phyloP scores from a whole-genome alignment of 2,888 invertebrate genomes.

The Adelphocoris suturalis region DNA sequence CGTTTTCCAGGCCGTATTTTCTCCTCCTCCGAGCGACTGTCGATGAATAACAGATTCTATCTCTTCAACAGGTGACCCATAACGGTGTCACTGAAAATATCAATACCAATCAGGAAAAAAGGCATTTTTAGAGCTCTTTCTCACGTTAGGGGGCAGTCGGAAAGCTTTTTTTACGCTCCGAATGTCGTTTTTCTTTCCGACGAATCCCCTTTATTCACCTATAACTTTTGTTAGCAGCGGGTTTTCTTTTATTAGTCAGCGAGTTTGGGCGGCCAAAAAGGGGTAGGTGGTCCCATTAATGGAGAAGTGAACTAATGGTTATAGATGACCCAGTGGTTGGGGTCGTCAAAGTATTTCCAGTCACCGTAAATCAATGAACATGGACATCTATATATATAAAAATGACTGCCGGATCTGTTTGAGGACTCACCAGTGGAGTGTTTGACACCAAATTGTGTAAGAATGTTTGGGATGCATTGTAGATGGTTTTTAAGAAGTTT shows the following conservation, averaged over 20 bases:
- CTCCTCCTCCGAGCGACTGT: constrained; percentile 5
- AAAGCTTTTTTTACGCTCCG: neutral
- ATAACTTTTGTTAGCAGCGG: neutral
- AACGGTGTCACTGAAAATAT: constrained; percentile 52
- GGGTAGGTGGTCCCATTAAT: neutral
- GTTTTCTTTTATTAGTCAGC: neutral
- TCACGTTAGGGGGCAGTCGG: neutral
- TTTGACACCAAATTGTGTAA: too few relatives aligned
- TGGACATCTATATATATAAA: too few relatives aligned
- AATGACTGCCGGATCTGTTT: too few relatives aligned
- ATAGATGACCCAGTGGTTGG: neutral
- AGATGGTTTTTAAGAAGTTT: too few relatives aligned
- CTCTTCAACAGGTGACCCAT: constrained; percentile 65
- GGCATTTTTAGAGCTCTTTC: constrained; percentile 26
- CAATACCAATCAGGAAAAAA: constrained; percentile 57
- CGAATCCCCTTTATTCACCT: neutral
- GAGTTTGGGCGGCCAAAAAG: neutral
- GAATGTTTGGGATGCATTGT: too few relatives aligned
- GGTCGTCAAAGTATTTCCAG: neutral
- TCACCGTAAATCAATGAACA: too few relatives aligned
- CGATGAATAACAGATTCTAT: constrained; percentile 63
- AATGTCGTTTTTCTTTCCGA: neutral
- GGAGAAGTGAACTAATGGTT: neutral
- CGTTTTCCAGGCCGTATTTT: constrained; percentile 4
- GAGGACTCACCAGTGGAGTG: too few relatives aligned